Conservation (phyloP, 2,113 vertebrate species). For the Aegithalos caudatus region DNA sequence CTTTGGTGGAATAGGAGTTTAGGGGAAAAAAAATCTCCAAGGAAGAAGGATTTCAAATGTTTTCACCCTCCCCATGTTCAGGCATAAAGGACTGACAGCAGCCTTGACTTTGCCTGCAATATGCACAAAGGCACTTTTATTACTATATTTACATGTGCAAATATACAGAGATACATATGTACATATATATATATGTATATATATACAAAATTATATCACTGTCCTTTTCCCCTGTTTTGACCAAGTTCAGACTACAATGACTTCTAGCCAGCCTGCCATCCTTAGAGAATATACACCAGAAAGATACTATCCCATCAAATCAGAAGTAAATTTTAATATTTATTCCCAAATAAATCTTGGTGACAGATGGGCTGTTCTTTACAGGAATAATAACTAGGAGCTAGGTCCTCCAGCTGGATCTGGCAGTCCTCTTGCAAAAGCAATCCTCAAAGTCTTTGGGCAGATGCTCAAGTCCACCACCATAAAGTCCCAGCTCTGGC, state of each 20-base stretch:
- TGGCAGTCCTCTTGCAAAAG: not conserved
- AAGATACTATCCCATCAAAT: not conserved
- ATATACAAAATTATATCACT: not conserved
- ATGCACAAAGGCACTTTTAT: not conserved
- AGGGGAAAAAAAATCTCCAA: not conserved
- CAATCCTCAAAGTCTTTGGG: not conserved
- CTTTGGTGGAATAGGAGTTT: not conserved
- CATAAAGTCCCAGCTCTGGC: not conserved
- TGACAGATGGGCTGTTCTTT: slow-evolving; percentile 5
- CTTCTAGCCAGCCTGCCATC: not conserved
- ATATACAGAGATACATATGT: not conserved
- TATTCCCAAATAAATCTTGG: slow-evolving; percentile 5
- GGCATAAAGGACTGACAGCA: not conserved
- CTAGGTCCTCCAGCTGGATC: not conserved
- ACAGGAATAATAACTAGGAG: not conserved
- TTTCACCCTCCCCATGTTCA: not conserved
- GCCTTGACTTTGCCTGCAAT: not conserved
- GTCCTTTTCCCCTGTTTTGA: not conserved
- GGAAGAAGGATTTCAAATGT: not conserved
- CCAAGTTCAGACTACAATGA: not conserved
- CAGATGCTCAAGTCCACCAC: not conserved
- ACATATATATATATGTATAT: too few relatives aligned
- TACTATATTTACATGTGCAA: not conserved
- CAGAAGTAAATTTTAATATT: not conserved
- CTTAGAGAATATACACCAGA: not conserved